Percentiles rank a stretch among this genome's conserved stretches.
These are phyloP conservation scores for Gymnocypris eckloni DNA, from an alignment of 2,797 vertebrate species.

Conservation along the genomic window DNA sequence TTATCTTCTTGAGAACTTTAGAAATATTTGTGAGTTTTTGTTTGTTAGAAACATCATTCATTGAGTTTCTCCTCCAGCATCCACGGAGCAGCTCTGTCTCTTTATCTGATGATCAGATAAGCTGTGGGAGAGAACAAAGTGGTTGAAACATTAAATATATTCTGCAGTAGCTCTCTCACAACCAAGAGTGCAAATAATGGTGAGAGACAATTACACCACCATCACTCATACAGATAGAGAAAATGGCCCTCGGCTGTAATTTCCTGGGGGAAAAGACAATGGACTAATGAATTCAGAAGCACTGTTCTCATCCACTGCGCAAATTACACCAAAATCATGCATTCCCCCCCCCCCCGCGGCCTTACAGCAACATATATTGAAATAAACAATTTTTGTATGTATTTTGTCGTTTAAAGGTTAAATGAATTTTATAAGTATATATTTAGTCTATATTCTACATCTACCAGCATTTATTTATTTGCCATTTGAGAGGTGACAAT, in stretches of 20 bases:
- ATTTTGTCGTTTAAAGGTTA: too few relatives aligned
- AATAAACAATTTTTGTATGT: too few relatives aligned
- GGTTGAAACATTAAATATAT: slow-evolving; percentile 39
- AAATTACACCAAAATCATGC: not conserved
- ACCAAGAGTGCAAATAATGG: slow-evolving; percentile 48
- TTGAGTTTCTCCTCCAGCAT: not conserved
- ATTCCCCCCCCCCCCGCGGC: not conserved
- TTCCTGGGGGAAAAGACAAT: slow-evolving; percentile 18
- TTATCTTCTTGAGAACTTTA: too few relatives aligned
- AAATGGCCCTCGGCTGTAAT: slow-evolving; percentile 43
- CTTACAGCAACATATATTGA: too few relatives aligned
- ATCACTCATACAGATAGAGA: slow-evolving; percentile 45
- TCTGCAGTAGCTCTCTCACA: slow-evolving; percentile 15
- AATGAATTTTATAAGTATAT: too few relatives aligned
- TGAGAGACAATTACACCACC: slow-evolving; percentile 56
- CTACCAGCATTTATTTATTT: too few relatives aligned
- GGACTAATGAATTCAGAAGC: slow-evolving; percentile 17
- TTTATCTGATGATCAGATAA: slow-evolving; percentile 50
- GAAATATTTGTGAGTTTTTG: not conserved
- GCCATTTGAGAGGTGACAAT: too few relatives aligned
- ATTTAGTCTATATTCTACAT: too few relatives aligned
- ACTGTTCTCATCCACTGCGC: slow-evolving; percentile 6
- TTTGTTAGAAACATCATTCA: not conserved
- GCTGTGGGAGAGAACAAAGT: slow-evolving; percentile 37
- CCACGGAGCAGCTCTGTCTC: slow-evolving; percentile 34